Conservation (phyloP, 2,113 vertebrate species). For the Myrmecobius fasciatus region DNA sequence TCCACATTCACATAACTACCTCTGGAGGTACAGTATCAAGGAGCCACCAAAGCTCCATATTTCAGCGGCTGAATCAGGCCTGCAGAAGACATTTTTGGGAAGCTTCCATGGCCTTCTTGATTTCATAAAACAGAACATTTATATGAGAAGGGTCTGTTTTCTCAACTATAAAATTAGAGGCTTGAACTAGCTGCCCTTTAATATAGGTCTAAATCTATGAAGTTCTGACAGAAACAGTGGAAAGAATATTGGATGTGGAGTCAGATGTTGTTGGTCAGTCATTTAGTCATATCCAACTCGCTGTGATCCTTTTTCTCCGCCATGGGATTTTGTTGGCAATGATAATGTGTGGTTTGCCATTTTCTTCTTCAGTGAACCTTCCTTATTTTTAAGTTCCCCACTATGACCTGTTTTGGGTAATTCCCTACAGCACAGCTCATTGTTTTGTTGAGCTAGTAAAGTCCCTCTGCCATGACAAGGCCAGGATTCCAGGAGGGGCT, state of each 20-base stretch:
- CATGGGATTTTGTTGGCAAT: background rate
- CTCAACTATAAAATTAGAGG: background rate
- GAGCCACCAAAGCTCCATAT: background rate
- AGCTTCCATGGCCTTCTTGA: background rate
- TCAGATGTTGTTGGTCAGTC: background rate
- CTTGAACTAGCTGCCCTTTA: background rate
- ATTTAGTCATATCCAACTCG: background rate
- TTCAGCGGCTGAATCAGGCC: background rate
- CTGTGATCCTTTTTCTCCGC: background rate
- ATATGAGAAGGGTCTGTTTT: background rate
- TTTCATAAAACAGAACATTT: background rate
- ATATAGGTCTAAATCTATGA: background rate
- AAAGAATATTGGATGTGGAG: background rate
- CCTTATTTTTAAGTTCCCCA: background rate
- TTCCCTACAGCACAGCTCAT: background rate
- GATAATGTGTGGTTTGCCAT: background rate
- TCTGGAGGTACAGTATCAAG: conserved; percentile 44
- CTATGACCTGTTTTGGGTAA: background rate
- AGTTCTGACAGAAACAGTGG: background rate
- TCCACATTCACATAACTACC: conserved; percentile 42
- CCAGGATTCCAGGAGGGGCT: background rate
- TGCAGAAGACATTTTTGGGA: background rate
- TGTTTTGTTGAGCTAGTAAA: background rate
- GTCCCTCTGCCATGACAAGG: background rate
- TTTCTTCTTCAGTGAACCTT: background rate